Conservation (phyloP, 2,797 vertebrate species). For the Ibycter americanus region DNA sequence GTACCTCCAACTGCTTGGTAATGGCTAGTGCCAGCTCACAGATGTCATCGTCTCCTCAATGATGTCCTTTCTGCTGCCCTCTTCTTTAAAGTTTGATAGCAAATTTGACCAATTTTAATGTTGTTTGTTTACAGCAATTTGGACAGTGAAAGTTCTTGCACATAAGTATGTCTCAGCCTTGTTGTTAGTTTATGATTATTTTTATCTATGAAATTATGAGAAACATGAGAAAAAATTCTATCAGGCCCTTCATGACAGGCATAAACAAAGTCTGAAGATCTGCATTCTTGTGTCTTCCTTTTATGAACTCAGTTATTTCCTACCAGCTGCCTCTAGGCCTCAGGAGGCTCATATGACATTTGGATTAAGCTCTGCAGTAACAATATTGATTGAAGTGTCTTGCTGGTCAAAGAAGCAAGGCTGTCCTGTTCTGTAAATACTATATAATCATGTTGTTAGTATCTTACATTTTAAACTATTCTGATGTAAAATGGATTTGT, state of each 20-base stretch:
- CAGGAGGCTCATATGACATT: not conserved
- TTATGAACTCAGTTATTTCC: not conserved
- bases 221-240: not conserved
- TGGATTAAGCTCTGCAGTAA: slow-evolving; percentile 31
- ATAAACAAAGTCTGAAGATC: not conserved
- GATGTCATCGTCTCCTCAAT: not conserved
- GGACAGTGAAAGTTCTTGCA: not conserved
- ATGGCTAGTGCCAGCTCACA: not conserved
- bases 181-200: not conserved
- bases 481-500: not conserved
- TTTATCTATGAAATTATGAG: not conserved
- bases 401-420: not conserved
- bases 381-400: not conserved
- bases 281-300: not conserved
- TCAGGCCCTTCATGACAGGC: not conserved
- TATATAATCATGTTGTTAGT: not conserved
- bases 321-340: not conserved
- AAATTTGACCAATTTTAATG: not conserved
- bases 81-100: rapidly evolving
- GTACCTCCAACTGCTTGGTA: not conserved
- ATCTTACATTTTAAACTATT: not conserved
- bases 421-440: not conserved
- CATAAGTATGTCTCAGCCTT: rapidly evolving
- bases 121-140: not conserved
- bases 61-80: not conserved